Evolutionary conservation across 1,140 invertebrate species (phyloP).

Genomic region (Drosophila willistoni): DNA sequence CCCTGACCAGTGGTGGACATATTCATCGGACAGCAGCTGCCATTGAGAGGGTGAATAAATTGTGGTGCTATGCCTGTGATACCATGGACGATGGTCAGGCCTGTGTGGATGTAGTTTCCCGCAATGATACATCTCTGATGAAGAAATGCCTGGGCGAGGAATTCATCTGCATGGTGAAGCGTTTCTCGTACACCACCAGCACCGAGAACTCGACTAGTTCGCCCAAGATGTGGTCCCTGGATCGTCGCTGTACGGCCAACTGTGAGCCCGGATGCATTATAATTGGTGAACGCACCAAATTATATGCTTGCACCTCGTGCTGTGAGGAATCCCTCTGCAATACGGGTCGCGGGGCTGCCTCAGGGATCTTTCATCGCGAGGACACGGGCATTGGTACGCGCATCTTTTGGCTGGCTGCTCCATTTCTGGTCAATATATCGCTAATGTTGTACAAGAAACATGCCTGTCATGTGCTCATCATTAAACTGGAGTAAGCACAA

Average conservation of each 20-base stretch:
- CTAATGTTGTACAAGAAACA: constrained; percentile 62
- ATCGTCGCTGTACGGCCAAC: constrained; percentile 91
- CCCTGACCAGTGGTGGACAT: constrained; percentile 64
- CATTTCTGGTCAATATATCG: constrained; percentile 70
- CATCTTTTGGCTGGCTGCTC: constrained; percentile 65
- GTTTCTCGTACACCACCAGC: constrained; percentile 92
- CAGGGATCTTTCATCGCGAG: constrained; percentile 69
- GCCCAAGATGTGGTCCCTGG: constrained; percentile 91
- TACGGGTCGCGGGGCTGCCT: constrained; percentile 84
- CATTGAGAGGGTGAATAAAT: constrained; percentile 87
- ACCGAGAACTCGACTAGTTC: constrained; percentile 90
- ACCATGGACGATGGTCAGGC: constrained; percentile 87
- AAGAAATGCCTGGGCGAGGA: constrained; percentile 90
- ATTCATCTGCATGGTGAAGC: constrained; percentile 91
- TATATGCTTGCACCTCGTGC: constrained; percentile 92
- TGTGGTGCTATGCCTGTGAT: constrained; percentile 92
- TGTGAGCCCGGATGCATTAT: constrained; percentile 94
- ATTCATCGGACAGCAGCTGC: constrained; percentile 90
- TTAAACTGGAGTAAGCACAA: constrained; percentile 38
- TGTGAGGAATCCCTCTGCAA: constrained; percentile 92
- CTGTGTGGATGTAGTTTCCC: constrained; percentile 86
- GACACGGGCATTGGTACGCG: constrained; percentile 76
- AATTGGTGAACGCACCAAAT: constrained; percentile 92
- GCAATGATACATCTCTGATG: constrained; percentile 86
- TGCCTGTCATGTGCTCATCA: constrained; percentile 42